Conservation (phyloP, 2,113 vertebrate species). For the Meleagris gallopavo region DNA sequence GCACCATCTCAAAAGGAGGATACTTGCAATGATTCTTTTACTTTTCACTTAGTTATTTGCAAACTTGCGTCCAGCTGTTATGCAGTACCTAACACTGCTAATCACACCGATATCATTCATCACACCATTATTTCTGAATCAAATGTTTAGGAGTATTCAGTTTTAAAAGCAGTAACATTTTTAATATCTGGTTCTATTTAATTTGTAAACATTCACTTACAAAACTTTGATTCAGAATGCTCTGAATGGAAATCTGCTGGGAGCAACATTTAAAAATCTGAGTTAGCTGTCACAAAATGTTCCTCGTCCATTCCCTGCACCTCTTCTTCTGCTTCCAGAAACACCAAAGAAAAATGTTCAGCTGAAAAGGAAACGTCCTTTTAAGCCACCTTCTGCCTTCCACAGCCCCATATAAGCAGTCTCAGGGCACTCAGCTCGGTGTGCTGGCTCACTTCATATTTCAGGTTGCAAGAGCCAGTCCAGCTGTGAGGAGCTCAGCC, state of each 20-base stretch:
- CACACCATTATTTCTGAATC: background rate
- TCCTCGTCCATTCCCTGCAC: background rate
- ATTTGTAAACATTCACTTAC: background rate
- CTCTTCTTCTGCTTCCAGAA: background rate
- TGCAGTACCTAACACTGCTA: background rate
- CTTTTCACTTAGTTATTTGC: background rate
- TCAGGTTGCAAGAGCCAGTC: conserved; percentile 37
- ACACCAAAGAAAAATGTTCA: background rate
- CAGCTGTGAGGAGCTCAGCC: conserved; percentile 7
- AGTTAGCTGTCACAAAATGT: background rate
- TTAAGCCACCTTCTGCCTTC: background rate
- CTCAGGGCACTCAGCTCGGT: background rate
- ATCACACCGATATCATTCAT: background rate
- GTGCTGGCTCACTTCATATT: conserved; percentile 25
- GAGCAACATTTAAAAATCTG: background rate
- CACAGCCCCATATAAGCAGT: background rate
- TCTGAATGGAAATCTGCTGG: background rate
- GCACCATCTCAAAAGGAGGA: background rate
- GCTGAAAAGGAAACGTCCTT: background rate
- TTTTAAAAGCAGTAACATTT: background rate
- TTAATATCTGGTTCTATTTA: background rate
- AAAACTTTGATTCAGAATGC: background rate
- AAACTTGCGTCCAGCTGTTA: background rate
- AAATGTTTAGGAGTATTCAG: background rate
- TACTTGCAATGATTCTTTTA: background rate